phyloP scores from a whole-genome alignment of 2,113 vertebrate genomes.

The Holacanthus passer region DNA sequence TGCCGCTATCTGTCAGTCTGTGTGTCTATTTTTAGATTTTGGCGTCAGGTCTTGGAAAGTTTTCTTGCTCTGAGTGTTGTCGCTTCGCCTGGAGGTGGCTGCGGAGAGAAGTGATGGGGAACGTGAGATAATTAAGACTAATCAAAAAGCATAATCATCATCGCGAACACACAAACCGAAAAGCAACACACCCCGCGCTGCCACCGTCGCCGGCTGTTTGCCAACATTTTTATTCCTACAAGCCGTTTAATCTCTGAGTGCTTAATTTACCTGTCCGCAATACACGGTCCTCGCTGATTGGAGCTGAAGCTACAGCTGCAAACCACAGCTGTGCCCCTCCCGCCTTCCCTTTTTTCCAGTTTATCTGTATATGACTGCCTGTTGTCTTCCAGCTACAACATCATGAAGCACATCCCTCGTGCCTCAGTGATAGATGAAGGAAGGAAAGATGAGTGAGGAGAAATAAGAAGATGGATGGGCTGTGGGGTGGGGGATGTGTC shows the following conservation, averaged over 20 bases:
- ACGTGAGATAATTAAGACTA: slow-evolving; percentile 46
- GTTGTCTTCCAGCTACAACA: slow-evolving; percentile 40
- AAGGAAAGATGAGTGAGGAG: slow-evolving; percentile 18
- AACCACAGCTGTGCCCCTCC: slow-evolving; percentile 39
- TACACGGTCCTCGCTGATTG: slow-evolving; percentile 36
- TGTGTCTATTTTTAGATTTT: slow-evolving; percentile 43
- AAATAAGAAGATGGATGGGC: slow-evolving; percentile 44
- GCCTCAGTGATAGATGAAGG: slow-evolving; percentile 41
- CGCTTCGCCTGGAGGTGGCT: slow-evolving; percentile 28
- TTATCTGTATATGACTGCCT: slow-evolving; percentile 29
- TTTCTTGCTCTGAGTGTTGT: slow-evolving; percentile 57
- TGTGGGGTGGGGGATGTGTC: slow-evolving; percentile 9
- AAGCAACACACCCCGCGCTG: neutral
- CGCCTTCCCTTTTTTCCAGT: neutral
- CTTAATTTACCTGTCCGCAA: slow-evolving; percentile 60
- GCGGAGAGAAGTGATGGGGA: slow-evolving; percentile 11
- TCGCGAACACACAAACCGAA: slow-evolving; percentile 1
- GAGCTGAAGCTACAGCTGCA: slow-evolving; percentile 42
- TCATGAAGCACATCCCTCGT: slow-evolving; percentile 20
- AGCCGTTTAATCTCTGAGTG: slow-evolving; percentile 39
- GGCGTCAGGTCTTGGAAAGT: slow-evolving; percentile 39
- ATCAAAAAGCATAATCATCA: slow-evolving; percentile 59
- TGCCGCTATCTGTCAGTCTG: slow-evolving; percentile 28
- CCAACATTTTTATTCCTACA: slow-evolving; percentile 60
- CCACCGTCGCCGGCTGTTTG: slow-evolving; percentile 30